Conservation (phyloP, 2,888 invertebrate species). For the Gari tellinella region DNA sequence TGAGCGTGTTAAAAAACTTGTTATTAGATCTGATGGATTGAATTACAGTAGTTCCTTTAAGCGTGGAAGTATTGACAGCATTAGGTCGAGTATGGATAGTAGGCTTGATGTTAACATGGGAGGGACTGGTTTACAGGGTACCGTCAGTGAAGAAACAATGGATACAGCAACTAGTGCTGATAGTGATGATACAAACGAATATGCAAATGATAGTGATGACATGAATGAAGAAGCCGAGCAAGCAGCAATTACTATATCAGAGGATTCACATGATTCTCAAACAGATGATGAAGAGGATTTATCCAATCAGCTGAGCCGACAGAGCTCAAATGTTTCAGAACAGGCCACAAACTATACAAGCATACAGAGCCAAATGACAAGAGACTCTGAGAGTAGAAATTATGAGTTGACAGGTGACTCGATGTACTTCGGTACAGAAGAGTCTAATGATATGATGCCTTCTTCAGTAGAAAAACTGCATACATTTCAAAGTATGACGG, state of each 20-base stretch:
- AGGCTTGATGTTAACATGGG: conserved; percentile 14
- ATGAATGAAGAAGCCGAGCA: conserved; percentile 39
- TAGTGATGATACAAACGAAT: conserved; percentile 43
- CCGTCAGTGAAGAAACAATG: neutral
- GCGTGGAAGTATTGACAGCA: conserved; percentile 38
- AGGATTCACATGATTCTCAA: conserved; percentile 43
- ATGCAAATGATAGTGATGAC: conserved; percentile 21
- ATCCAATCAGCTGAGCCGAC: too few species aligned
- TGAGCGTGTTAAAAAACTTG: conserved; percentile 62
- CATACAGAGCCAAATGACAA: neutral
- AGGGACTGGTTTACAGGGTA: neutral
- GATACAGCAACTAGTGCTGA: neutral
- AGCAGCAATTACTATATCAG: conserved; percentile 47
- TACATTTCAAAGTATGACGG: neutral
- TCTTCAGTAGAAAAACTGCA: neutral
- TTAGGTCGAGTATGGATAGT: conserved; percentile 31
- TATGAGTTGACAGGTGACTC: conserved; percentile 48
- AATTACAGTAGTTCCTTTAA: conserved; percentile 70
- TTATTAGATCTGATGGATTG: conserved; percentile 71
- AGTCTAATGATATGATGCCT: neutral
- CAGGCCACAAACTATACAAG: neutral
- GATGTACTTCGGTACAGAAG: conserved; percentile 24
- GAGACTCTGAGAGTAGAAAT: conserved; percentile 17
- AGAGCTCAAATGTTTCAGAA: neutral
- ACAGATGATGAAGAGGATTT: conserved; percentile 16